Percentiles rank a stretch among this genome's conserved stretches.
Conservation (phyloP, 2,797 vertebrate species). For the Gymnothorax reevesii region DNA sequence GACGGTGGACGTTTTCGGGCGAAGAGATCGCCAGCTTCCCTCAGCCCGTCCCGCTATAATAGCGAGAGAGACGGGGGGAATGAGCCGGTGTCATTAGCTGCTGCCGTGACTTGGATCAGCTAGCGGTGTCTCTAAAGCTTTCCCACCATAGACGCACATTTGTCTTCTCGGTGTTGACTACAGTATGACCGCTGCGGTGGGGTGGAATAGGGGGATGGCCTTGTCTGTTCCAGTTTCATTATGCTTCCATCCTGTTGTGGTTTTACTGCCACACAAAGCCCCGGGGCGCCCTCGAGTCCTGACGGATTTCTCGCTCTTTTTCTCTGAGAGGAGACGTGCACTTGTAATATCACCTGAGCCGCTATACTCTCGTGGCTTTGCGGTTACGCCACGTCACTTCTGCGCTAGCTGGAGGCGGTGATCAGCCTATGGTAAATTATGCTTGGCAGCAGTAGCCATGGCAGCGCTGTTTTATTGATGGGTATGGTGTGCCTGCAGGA, state of each 20-base stretch:
- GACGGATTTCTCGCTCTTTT: background rate
- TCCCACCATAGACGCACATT: background rate
- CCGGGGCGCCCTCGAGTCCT: background rate
- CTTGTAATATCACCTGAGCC: background rate
- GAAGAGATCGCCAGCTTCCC: background rate
- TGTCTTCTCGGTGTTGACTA: background rate
- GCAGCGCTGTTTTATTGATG: slow-evolving; percentile 2
- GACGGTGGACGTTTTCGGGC: slow-evolving; percentile 7
- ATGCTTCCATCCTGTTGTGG: background rate
- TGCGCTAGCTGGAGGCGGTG: background rate
- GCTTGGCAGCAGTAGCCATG: background rate
- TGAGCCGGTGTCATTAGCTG: background rate
- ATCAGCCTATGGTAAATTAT: background rate
- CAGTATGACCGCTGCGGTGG: background rate
- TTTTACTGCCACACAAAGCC: background rate
- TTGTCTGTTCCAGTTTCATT: background rate
- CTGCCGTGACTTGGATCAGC: background rate
- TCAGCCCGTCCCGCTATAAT: background rate
- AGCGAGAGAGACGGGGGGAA: background rate
- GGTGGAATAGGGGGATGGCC: background rate
- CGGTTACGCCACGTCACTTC: background rate
- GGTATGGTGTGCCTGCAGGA: background rate
- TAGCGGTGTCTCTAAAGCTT: background rate
- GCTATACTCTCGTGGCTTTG: background rate
- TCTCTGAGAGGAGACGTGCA: background rate